Percentiles rank a stretch among this genome's conserved stretches.
Conservation (phyloP, 2,888 invertebrate genomes). For the Brenthis daphne region DNA sequence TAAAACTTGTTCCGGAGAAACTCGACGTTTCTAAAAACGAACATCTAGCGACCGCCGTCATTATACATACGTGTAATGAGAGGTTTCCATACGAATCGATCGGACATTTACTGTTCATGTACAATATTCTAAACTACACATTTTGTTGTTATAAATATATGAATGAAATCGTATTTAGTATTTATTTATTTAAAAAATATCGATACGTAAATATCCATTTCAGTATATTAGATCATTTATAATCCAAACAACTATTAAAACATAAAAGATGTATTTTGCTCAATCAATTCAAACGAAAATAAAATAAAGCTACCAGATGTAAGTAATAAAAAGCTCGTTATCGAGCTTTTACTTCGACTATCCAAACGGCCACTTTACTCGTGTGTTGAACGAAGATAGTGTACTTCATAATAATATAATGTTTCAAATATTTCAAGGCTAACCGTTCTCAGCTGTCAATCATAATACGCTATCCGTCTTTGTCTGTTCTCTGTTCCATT, state of each 20-base stretch:
- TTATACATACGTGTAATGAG: slow-evolving; percentile 78
- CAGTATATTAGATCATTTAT: slow-evolving; percentile 1
- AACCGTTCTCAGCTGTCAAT: slow-evolving; percentile 83
- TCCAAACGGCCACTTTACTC: slow-evolving; percentile 64
- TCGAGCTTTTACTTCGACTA: slow-evolving; percentile 39
- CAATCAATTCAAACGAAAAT: slow-evolving; percentile 32
- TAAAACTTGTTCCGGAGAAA: slow-evolving; percentile 82
- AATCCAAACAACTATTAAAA: slow-evolving; percentile 4
- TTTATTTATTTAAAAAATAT: slow-evolving; percentile 2
- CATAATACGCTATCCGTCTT: slow-evolving; percentile 79
- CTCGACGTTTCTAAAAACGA: slow-evolving; percentile 78
- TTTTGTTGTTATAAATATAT: not conserved
- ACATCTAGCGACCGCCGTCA: slow-evolving; percentile 72
- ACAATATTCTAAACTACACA: not conserved
- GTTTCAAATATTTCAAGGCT: slow-evolving; percentile 83
- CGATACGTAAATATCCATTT: not conserved
- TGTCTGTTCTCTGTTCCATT: slow-evolving; percentile 58
- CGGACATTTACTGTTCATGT: slow-evolving; percentile 51
- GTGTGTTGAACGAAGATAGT: slow-evolving; percentile 72
- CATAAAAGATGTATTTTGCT: not conserved
- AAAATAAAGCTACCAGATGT: slow-evolving; percentile 35
- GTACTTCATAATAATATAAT: slow-evolving; percentile 83
- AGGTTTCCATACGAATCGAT: slow-evolving; percentile 52
- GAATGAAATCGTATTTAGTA: not conserved
- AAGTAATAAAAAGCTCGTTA: slow-evolving; percentile 41